Percentiles rank a stretch among this genome's conserved stretches.
phyloP scores from a whole-genome alignment of 2,113 vertebrate species.

The Bos taurus region DNA sequence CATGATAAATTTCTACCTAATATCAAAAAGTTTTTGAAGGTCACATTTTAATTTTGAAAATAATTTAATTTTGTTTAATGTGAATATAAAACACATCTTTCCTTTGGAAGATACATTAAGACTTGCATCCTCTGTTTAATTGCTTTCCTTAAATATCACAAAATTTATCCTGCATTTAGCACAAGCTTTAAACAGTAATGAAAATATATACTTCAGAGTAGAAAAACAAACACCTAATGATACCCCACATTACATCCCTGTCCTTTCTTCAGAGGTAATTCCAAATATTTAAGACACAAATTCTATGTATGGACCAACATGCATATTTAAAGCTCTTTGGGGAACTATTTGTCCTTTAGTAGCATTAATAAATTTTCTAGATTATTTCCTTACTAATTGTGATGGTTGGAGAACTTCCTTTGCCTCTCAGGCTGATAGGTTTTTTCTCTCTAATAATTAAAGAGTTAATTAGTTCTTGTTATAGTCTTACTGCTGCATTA shows the following conservation, averaged over 20 bases:
- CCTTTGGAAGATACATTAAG: neutral
- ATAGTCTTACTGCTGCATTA: neutral
- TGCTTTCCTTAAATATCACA: neutral
- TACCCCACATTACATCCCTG: neutral
- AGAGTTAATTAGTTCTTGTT: neutral
- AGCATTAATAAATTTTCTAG: neutral
- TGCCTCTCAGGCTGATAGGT: neutral
- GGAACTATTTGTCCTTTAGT: neutral
- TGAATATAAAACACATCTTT: neutral
- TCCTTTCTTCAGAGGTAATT: neutral
- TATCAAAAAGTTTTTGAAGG: neutral
- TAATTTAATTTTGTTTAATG: neutral
- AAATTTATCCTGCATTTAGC: neutral
- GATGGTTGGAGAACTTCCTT: neutral
- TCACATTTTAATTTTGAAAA: neutral
- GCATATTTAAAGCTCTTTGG: neutral
- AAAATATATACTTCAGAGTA: neutral
- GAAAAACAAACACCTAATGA: neutral
- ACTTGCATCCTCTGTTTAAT: neutral
- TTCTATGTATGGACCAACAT: neutral
- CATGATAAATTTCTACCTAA: neutral
- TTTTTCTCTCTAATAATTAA: constrained; percentile 24
- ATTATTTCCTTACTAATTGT: neutral
- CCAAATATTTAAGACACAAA: constrained; percentile 6
- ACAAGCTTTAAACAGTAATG: neutral